Base-by-base conservation (phyloP, 2,888 invertebrate species). In the Linyphia triangularis region DNA sequence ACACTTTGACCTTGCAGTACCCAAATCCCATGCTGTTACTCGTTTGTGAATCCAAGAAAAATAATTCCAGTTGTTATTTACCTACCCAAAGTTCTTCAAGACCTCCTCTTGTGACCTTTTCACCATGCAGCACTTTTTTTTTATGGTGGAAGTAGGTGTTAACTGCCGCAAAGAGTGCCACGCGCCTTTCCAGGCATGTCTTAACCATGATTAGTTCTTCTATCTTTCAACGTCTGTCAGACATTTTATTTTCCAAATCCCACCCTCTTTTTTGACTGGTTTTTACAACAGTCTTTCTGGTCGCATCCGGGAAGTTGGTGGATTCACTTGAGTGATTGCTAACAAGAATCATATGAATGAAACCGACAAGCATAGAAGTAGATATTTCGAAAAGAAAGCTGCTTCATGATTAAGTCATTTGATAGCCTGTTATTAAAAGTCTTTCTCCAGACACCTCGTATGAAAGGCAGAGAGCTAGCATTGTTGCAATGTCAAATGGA, bases 241-340 rank as follows among this genome's bases (percentile, higher is more conserved):
- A 19, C 61, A 40, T 70, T 70, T 61, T 37, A 33, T 82, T 72
- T 72, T 37, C 61, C 37, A 70, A 61, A 26, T 57, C 28, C 82
- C 70, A 72, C 82, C 82, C 61, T 72, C 82, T 30, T 24, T 72
- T 82, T 82, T 82, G 72, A 70, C 61, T 82, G 82, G 61, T 70
- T 70, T 43, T 61, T 40, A 22, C 70, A 59, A 30, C 37, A 67
- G 65, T 65, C 73, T 83, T 84, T 75, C 65, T 67, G 22, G 37
- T 13, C 24, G 51, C 84, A 85, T 85, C 84, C 84, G 84, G 84
- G 84, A 85, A 85, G 84, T 77, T n/a, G 1, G 26, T 6, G 65
- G 28, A 22, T 28, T 67, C 75, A 69, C 59, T 33, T 75, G 67
- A 30, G 37, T 77, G 28, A 30, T 51, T 72, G 63, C 26, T 61